Evolutionary conservation across 2,888 invertebrate species (phyloP), one percentile per base, ranked within the genome.

Genomic region (Hartigia nigra): DNA sequence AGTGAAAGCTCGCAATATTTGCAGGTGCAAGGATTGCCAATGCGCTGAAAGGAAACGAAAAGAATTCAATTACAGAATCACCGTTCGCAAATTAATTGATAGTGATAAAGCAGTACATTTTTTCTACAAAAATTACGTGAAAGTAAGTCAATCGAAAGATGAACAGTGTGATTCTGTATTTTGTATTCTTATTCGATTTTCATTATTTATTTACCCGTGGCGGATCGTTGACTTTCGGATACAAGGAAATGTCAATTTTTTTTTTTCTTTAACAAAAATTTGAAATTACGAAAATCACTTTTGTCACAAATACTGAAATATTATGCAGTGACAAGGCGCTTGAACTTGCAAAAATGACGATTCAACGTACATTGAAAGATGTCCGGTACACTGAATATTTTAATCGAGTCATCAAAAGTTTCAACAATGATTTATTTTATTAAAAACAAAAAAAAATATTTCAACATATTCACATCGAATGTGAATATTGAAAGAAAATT

Each of bases 21-120:
- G 12, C 31, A 32, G 12, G 12, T 12, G 55, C 55, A 55, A 81
- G 69, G 79, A 85, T 87, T 83, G 87, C 85, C 87, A 83, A 74
- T 82, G 87, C 83, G 84, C 85, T 86, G 83, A 31, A 85, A 85
- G 75, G 39, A 35, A 72, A 79, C 11, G 39, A 35, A n/a, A 36
- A 32, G 12, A 34, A 72, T 31, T 23, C 9, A 72, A 72, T 31
- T 31, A 23, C 31, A 31, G 72, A 72, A 31, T 4, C 72, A 34
- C 31, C 23, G 23, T 23, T 55, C 23, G 39, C 55, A 55, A 55
- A 55, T 55, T 23, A 55, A 55, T 55, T 23, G 55, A 55, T 34
- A 34, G 9, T 9, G 69, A 0, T 31, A 23, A 3, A 31, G 11
- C 14, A 31, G 1, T 12, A 9, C 23, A 14, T 70, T 31, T 70